Percentiles rank a stretch among this genome's conserved stretches.
These are phyloP conservation scores for Serrognathus titanus DNA, from an alignment of 2,888 invertebrate genomes.

Conservation along the genomic window DNA sequence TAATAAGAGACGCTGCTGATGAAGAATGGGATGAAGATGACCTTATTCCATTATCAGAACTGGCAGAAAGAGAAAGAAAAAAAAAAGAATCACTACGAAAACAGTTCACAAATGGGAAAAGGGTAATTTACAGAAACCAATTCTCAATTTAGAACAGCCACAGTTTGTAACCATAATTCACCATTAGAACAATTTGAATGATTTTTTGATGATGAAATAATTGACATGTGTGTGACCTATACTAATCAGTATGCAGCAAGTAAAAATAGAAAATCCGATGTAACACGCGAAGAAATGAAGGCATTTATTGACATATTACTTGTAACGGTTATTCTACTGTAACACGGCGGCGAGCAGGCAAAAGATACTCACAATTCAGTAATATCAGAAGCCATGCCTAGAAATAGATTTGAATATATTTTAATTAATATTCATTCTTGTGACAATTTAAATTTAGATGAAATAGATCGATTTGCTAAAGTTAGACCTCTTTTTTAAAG, in stretches of 20 bases:
- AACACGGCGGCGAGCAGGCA: constrained; percentile 19
- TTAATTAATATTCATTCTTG: constrained; percentile 30
- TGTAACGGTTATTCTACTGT: constrained; percentile 28
- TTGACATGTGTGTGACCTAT: constrained; percentile 17
- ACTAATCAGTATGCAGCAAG: constrained; percentile 20
- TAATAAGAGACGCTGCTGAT: neutral
- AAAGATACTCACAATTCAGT: constrained; percentile 25
- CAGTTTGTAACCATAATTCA: neutral
- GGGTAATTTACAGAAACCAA: neutral
- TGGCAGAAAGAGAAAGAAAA: neutral
- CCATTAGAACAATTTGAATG: constrained; percentile 3
- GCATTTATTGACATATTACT: constrained; percentile 26
- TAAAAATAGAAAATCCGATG: constrained; percentile 12
- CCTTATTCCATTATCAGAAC: neutral
- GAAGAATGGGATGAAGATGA: neutral
- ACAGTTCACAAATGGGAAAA: neutral
- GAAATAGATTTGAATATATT: constrained; percentile 30
- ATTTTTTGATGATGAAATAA: constrained; percentile 18
- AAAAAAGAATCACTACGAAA: neutral
- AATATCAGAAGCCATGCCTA: constrained; percentile 27
- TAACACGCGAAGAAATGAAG: constrained; percentile 15
- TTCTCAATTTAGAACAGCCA: too few relatives aligned
- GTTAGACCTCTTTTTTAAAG: constrained; percentile 22
- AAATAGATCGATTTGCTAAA: constrained; percentile 26
- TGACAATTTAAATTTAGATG: constrained; percentile 28